Conservation (phyloP, 2,113 vertebrate species). For the Mormyrus lacerda region DNA sequence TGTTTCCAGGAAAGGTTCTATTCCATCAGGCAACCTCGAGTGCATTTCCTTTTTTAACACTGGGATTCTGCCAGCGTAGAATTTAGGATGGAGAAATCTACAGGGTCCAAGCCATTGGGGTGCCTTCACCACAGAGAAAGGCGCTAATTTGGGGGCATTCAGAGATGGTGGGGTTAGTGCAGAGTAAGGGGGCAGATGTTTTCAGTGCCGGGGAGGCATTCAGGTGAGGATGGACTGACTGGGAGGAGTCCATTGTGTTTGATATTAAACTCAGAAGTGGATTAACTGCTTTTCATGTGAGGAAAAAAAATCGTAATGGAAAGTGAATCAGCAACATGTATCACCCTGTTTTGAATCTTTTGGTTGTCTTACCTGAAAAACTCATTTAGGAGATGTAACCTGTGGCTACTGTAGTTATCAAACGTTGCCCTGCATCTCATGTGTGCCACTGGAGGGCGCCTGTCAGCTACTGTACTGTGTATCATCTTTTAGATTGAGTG, state of each 20-base stretch:
- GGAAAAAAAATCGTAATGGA: not conserved
- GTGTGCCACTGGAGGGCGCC: slow-evolving; percentile 58
- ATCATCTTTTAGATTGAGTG: not conserved
- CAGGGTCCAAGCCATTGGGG: not conserved
- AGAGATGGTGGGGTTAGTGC: not conserved
- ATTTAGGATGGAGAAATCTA: not conserved
- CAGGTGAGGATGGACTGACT: not conserved
- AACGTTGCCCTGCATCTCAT: not conserved
- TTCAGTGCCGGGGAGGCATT: not conserved
- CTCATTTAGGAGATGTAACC: not conserved
- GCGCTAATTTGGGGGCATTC: not conserved
- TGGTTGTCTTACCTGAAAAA: not conserved
- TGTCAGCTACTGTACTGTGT: slow-evolving; percentile 74
- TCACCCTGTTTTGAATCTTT: not conserved
- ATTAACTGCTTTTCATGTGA: not conserved
- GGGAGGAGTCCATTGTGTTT: not conserved
- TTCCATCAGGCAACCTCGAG: not conserved
- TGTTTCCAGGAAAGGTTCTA: not conserved
- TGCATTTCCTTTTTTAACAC: not conserved
- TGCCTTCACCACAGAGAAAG: not conserved
- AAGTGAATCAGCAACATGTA: not conserved
- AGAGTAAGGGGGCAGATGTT: not conserved
- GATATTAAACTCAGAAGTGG: not conserved
- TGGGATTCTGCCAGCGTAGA: not conserved
- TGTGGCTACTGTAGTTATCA: not conserved